phyloP scores from a whole-genome alignment of 2,888 invertebrate genomes.

The Tetramorium bicarinatum region DNA sequence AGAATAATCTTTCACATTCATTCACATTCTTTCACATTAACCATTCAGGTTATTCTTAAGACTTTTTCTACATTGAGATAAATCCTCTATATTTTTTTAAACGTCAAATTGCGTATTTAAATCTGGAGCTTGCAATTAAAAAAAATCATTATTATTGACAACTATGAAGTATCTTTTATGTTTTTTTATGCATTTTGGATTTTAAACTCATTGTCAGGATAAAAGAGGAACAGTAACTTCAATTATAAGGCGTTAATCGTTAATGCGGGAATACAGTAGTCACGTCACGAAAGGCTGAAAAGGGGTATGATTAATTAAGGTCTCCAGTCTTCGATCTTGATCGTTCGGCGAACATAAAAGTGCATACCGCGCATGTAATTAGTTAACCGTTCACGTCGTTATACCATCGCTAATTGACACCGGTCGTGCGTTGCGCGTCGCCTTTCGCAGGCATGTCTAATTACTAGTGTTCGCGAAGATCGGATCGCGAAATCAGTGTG shows the following conservation, averaged over 20 bases:
- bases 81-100: neutral
- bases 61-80: neutral
- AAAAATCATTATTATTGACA: neutral
- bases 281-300: slow-evolving; percentile 35
- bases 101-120: neutral
- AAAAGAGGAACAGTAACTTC: neutral
- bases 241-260: slow-evolving; percentile 25
- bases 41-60: neutral
- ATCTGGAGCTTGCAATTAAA: neutral
- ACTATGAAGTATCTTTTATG: neutral
- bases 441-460: slow-evolving; percentile 44
- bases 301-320: slow-evolving; percentile 39
- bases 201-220: neutral
- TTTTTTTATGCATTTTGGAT: neutral
- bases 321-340: slow-evolving; percentile 26
- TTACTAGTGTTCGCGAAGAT: slow-evolving; percentile 40
- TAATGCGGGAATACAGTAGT: slow-evolving; percentile 14
- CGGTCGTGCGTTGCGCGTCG: slow-evolving; percentile 37
- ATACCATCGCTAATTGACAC: slow-evolving; percentile 57
- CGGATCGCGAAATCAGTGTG: slow-evolving; percentile 13
- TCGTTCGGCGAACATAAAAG: slow-evolving; percentile 29
- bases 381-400: slow-evolving; percentile 56
- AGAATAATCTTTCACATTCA: neutral
- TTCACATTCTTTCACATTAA: neutral
- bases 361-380: slow-evolving; percentile 42